Percentiles rank a stretch among this genome's conserved stretches.
Conservation (phyloP, 1,140 invertebrate genomes). For the Agraylea sexmaculata region DNA sequence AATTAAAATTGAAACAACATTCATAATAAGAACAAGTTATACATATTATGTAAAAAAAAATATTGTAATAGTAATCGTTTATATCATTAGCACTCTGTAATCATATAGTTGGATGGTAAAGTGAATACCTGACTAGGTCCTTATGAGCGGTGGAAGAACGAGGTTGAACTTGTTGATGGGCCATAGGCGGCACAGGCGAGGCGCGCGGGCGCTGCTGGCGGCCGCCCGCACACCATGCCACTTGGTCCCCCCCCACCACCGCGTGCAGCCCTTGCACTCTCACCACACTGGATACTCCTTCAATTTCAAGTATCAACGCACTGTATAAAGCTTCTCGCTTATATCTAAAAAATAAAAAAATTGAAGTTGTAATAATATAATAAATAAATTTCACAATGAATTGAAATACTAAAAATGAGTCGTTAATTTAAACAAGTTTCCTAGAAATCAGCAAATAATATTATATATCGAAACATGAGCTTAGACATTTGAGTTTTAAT, state of each 20-base stretch:
- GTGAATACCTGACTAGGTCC: constrained; percentile 41
- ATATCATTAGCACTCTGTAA: too few species aligned
- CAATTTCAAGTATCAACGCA: not conserved
- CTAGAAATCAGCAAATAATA: too few species aligned
- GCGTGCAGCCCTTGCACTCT: constrained; percentile 30
- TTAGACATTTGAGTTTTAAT: too few species aligned
- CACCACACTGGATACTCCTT: not conserved
- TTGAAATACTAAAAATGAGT: too few species aligned
- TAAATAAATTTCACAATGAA: too few species aligned
- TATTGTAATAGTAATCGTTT: too few species aligned
- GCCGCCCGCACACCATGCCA: constrained; percentile 40
- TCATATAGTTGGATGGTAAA: too few species aligned
- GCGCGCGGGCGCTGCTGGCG: constrained; percentile 35
- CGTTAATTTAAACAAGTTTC: too few species aligned
- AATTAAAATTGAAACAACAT: constrained; percentile 1
- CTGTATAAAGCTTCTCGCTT: not conserved
- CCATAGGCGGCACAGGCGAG: constrained; percentile 42
- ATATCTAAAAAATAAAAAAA: too few species aligned
- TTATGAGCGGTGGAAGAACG: constrained; percentile 36
- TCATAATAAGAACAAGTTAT: not conserved
- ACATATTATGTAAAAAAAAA: constrained; percentile 8
- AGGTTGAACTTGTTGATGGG: constrained; percentile 41
- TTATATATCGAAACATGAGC: too few species aligned
- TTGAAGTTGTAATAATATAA: too few species aligned
- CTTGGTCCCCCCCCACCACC: constrained; percentile 30